Evolutionary conservation across 2,113 vertebrate genomes (phyloP).

Genomic region (Coptodon bakossiorum): DNA sequence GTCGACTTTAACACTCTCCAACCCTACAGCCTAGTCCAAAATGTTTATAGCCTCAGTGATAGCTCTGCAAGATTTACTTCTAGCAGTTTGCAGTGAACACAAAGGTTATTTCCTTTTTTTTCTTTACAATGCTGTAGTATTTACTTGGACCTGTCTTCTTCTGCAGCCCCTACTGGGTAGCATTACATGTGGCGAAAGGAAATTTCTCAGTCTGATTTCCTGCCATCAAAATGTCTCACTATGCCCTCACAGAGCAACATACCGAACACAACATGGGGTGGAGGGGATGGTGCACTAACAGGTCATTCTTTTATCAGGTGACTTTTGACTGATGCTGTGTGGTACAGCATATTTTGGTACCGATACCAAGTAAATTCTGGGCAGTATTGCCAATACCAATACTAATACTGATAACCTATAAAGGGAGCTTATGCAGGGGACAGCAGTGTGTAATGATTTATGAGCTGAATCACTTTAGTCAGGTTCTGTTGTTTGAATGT

Average conservation of each 20-base stretch:
- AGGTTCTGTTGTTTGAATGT: background rate
- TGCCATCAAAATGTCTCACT: slow-evolving; percentile 64
- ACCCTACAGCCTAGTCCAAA: background rate
- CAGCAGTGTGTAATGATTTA: background rate
- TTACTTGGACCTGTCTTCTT: background rate
- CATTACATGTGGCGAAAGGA: slow-evolving; percentile 79
- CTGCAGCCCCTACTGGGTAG: slow-evolving; percentile 61
- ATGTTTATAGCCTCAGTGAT: background rate
- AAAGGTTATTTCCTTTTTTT: background rate
- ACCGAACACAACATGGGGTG: slow-evolving; percentile 26
- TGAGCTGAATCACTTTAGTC: background rate
- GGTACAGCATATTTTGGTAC: background rate
- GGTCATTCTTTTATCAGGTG: slow-evolving; percentile 48
- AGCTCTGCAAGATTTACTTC: background rate
- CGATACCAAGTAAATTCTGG: background rate
- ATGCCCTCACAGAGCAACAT: background rate
- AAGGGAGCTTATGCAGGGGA: background rate
- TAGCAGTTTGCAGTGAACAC: background rate
- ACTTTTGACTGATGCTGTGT: background rate
- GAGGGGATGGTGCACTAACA: slow-evolving; percentile 45
- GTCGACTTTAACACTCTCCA: background rate
- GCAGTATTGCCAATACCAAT: background rate
- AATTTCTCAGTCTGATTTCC: slow-evolving; percentile 80
- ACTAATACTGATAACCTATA: background rate
- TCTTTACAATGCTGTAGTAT: background rate